Percentiles rank a stretch among this genome's conserved stretches.
phyloP scores from a whole-genome alignment of 2,797 vertebrate genomes.

The Calcarius lapponicus region DNA sequence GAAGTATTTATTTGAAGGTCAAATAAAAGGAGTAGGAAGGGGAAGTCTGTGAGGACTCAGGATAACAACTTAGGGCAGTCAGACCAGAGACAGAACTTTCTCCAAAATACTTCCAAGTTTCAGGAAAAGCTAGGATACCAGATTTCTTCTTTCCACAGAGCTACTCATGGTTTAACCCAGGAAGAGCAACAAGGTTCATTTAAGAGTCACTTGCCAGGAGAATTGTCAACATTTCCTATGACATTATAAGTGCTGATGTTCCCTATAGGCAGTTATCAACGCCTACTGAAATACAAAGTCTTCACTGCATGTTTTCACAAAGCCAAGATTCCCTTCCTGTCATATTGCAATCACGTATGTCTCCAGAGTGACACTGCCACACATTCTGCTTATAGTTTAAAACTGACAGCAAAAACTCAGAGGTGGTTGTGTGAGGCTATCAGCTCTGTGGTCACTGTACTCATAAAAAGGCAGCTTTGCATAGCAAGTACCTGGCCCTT shows the following conservation, averaged over 20 bases:
- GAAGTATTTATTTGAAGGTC: background rate
- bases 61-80: background rate
- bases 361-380: background rate
- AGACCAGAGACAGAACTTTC: background rate
- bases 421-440: background rate
- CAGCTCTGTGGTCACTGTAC: background rate
- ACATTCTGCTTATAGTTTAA: background rate
- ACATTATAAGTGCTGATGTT: background rate
- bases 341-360: background rate
- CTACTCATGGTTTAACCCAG: background rate
- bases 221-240: background rate
- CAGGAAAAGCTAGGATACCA: background rate
- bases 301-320: background rate
- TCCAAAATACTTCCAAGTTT: background rate
- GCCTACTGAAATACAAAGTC: background rate
- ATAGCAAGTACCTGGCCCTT: background rate
- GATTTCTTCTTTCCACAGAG: background rate
- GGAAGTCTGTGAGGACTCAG: background rate
- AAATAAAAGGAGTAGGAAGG: background rate
- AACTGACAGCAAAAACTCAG: background rate
- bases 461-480: background rate
- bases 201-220: background rate
- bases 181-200: background rate
- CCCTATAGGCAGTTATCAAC: background rate
- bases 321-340: background rate